Conservation (phyloP, 2,797 vertebrate species). For the Florisuga fusca region DNA sequence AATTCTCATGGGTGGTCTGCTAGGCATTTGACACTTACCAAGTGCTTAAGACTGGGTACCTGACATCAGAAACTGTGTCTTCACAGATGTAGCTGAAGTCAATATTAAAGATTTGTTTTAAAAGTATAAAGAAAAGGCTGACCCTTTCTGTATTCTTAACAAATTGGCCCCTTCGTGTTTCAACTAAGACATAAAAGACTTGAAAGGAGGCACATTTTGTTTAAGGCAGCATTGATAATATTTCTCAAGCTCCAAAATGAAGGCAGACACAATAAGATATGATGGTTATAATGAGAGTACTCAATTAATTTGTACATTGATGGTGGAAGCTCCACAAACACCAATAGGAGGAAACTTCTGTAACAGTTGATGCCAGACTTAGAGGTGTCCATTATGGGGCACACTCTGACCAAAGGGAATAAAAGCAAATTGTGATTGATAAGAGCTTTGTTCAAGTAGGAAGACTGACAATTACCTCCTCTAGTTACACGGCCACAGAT, state of each 20-base stretch:
- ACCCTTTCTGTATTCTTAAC: not conserved
- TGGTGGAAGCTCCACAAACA: fast-evolving
- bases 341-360: not conserved
- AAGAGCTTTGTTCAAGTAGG: not conserved
- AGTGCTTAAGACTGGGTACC: not conserved
- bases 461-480: not conserved
- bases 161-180: fast-evolving
- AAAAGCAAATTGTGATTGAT: not conserved
- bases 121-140: not conserved
- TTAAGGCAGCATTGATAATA: not conserved
- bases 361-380: not conserved
- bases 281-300: not conserved
- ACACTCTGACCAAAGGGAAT: not conserved
- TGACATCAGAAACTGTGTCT: not conserved
- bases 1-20: not conserved
- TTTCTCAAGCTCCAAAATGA: not conserved
- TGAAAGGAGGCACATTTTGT: not conserved
- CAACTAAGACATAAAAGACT: not conserved
- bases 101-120: not conserved
- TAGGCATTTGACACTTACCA: fast-evolving
- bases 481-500: not conserved
- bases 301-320: not conserved
- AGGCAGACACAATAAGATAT: not conserved
- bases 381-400: not conserved
- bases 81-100: not conserved